phyloP scores from a whole-genome alignment of 2,113 vertebrate genomes.

The Myanophis thanlyinensis region DNA sequence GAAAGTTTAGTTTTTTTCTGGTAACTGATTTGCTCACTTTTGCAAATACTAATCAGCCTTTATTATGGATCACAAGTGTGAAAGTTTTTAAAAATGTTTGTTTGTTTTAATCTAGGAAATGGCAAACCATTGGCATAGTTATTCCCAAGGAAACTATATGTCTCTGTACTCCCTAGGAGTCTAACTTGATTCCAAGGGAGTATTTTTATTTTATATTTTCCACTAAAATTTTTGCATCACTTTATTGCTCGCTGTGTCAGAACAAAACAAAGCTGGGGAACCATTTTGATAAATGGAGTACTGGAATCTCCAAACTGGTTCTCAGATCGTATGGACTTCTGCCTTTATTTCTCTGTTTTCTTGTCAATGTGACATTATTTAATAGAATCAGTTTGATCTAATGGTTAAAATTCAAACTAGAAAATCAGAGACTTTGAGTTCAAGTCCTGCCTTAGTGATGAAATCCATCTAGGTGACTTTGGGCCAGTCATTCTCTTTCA shows the following conservation, averaged over 20 bases:
- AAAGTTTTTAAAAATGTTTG: not conserved
- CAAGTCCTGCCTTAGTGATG: not conserved
- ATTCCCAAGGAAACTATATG: not conserved
- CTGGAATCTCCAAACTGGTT: not conserved
- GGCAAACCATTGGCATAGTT: not conserved
- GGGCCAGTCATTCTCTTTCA: not conserved
- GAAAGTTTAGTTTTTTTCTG: not conserved
- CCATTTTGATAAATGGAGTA: not conserved
- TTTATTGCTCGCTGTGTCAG: not conserved
- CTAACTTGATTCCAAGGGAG: not conserved
- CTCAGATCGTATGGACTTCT: not conserved
- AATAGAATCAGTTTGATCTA: not conserved
- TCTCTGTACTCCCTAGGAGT: not conserved
- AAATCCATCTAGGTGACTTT: not conserved
- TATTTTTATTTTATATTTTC: not conserved
- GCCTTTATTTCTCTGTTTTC: slow-evolving; percentile 7
- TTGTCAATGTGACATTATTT: not conserved
- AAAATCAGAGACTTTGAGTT: not conserved
- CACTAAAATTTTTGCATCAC: not conserved
- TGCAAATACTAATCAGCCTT: not conserved
- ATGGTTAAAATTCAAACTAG: not conserved
- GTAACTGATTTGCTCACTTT: not conserved
- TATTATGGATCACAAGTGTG: not conserved
- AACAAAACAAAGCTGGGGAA: not conserved
- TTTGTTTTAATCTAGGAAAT: not conserved